These are phyloP conservation scores for Melieria omissa DNA, from an alignment of 2,888 invertebrate genomes.

Conservation along the genomic window DNA sequence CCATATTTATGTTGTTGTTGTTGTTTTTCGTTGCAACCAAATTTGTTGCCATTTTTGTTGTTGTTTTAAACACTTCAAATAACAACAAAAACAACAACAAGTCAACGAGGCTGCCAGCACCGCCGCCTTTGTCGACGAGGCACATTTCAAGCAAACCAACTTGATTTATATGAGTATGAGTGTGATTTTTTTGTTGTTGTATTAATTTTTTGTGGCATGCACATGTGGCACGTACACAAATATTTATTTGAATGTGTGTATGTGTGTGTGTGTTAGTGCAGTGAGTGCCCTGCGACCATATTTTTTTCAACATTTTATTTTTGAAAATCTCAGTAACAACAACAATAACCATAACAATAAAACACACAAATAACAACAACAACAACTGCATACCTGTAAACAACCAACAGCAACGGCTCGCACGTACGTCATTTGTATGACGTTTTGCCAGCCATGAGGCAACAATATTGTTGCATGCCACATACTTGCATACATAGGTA, in stretches of 20 bases:
- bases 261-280: conserved; percentile 39
- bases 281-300: conserved; percentile 22
- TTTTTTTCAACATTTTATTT: conserved; percentile 31
- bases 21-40: not conserved
- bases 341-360: not conserved
- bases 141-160: too few relatives aligned
- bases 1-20: not conserved
- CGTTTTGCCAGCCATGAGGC: too few relatives aligned
- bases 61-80: too few relatives aligned
- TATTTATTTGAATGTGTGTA: conserved; percentile 30
- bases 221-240: conserved; percentile 17
- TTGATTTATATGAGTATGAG: too few relatives aligned
- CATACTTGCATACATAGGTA: conserved; percentile 13
- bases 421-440: too few relatives aligned
- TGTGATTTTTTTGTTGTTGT: too few relatives aligned
- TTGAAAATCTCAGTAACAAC: conserved; percentile 24
- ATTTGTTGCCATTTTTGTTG: too few relatives aligned
- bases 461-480: conserved; percentile 1
- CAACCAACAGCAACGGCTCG: too few relatives aligned
- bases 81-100: not conserved
- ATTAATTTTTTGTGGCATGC: not conserved
- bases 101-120: not conserved
- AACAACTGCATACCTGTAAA: too few relatives aligned
- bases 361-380: too few relatives aligned
- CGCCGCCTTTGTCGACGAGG: too few relatives aligned